These are phyloP conservation scores for Trachelipus rathkii DNA, from an alignment of 1,140 invertebrate genomes.

Conservation along the genomic window DNA sequence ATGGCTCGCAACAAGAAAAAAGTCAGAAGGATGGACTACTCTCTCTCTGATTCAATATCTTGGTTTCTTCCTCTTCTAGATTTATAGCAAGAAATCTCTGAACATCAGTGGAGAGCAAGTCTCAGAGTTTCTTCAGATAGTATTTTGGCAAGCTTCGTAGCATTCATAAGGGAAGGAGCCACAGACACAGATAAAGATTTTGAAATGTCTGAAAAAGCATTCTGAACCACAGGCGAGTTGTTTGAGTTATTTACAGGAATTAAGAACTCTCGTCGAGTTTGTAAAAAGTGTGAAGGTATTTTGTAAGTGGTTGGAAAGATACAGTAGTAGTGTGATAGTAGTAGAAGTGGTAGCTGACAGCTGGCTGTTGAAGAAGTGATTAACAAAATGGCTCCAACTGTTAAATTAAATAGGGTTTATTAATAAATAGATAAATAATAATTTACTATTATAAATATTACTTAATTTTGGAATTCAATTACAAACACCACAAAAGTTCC, in stretches of 20 bases:
- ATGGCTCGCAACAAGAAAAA: no score
- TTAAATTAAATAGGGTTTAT: not conserved
- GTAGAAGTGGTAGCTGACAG: conserved; percentile 5
- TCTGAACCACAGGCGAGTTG: not conserved
- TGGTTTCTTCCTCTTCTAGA: not conserved
- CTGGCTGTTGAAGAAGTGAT: not conserved
- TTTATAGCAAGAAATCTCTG: not conserved
- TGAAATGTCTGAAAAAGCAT: not conserved
- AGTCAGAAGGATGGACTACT: no score
- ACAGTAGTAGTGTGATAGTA: not conserved
- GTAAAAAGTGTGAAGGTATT: not conserved
- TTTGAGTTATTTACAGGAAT: not conserved
- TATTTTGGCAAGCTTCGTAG: not conserved
- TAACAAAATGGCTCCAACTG: conserved; percentile 1
- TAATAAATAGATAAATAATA: no score
- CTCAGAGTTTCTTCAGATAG: not conserved
- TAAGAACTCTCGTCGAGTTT: not conserved
- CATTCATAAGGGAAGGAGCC: not conserved
- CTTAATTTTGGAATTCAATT: no score
- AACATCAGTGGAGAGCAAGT: not conserved
- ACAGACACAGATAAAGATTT: not conserved
- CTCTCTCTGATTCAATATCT: no score
- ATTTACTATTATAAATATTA: no score
- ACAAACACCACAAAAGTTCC: no score
- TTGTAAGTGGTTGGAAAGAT: not conserved